Conservation (phyloP, 2,888 invertebrate genomes). For the Ornithoptera priamus region DNA sequence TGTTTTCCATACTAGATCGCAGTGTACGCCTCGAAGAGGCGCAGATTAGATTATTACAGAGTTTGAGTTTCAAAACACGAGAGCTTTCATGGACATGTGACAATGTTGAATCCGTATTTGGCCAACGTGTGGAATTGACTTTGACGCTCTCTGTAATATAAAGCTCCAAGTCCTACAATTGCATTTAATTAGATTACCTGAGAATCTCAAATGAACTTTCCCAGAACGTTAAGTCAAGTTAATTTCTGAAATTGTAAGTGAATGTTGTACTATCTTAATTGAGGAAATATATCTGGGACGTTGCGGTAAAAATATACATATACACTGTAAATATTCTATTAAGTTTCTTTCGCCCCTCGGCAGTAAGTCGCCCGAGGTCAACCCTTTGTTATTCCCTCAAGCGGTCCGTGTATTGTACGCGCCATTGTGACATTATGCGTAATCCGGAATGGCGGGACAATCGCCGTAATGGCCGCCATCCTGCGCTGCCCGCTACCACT, state of each 20-base stretch:
- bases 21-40: not conserved
- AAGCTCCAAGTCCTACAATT: too few relatives aligned
- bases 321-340: not conserved
- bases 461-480: constrained; percentile 65
- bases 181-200: too few relatives aligned
- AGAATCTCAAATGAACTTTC: too few relatives aligned
- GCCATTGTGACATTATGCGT: constrained; percentile 46
- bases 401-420: constrained; percentile 21
- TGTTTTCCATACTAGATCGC: constrained; percentile 9
- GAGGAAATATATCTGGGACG: too few relatives aligned
- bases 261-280: too few relatives aligned
- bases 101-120: too few relatives aligned
- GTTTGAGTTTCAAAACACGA: not conserved
- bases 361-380: constrained; percentile 17
- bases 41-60: not conserved
- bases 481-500: constrained; percentile 51
- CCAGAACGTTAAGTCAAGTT: too few relatives aligned
- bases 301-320: too few relatives aligned
- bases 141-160: too few relatives aligned
- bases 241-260: too few relatives aligned
- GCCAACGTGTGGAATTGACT: too few relatives aligned
- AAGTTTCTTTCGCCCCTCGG: constrained; percentile 11
- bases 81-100: too few relatives aligned
- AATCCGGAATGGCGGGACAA: constrained; percentile 49
- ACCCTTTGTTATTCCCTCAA: constrained; percentile 19